phyloP scores from a whole-genome alignment of 2,797 vertebrate species.

The Chromobotia macracanthus region DNA sequence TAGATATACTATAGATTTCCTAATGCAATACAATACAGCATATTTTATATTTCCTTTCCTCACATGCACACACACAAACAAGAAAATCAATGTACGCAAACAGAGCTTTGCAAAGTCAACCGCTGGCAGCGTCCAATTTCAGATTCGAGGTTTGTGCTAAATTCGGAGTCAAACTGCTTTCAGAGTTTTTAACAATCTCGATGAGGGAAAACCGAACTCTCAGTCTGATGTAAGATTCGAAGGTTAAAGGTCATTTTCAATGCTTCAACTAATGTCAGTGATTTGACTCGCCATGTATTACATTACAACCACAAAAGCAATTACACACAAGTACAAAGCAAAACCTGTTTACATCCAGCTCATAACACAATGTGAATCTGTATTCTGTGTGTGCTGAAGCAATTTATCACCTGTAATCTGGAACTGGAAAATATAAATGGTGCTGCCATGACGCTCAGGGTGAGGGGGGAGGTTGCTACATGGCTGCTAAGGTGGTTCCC shows the following conservation, averaged over 20 bases:
- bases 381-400: not conserved
- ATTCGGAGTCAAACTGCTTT: slow-evolving; percentile 63
- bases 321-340: not conserved
- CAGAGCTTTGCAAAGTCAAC: slow-evolving; percentile 70
- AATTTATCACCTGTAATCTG: not conserved
- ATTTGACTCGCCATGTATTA: not conserved
- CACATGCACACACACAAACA: slow-evolving; percentile 41
- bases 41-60: slow-evolving; percentile 48
- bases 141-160: slow-evolving; percentile 64
- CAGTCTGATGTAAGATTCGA: not conserved
- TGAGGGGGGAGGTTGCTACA: not conserved
- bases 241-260: slow-evolving; percentile 53
- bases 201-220: slow-evolving; percentile 9
- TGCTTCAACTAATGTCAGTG: slow-evolving; percentile 45
- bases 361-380: not conserved
- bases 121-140: slow-evolving; percentile 70
- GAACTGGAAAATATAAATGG: not conserved
- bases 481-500: not conserved
- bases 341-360: not conserved
- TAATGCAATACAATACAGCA: slow-evolving; percentile 58
- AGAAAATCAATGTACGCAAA: slow-evolving; percentile 74
- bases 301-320: not conserved
- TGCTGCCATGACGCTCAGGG: not conserved
- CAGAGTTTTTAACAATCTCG: slow-evolving; percentile 35
- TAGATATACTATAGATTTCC: slow-evolving; percentile 77